These are phyloP conservation scores for Psophia crepitans DNA, from an alignment of 2,113 vertebrate species.

Conservation along the genomic window DNA sequence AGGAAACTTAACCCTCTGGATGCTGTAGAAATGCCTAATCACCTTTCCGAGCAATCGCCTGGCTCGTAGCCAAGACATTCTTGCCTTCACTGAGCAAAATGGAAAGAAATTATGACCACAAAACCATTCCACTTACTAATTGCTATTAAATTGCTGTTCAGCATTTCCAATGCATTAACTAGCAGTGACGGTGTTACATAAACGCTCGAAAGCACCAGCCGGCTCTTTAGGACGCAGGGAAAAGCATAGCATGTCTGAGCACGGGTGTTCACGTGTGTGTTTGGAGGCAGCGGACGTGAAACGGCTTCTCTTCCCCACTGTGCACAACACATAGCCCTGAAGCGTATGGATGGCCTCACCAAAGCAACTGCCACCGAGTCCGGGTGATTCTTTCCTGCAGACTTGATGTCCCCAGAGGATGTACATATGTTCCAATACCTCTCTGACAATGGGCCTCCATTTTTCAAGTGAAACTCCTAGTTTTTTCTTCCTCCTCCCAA, in stretches of 20 bases:
- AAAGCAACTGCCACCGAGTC: not conserved
- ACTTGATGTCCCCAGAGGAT: not conserved
- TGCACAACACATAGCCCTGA: not conserved
- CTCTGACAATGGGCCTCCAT: not conserved
- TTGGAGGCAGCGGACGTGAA: not conserved
- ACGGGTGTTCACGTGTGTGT: fast-evolving
- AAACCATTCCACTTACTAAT: conserved; percentile 28
- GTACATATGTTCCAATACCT: not conserved
- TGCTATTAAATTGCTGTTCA: conserved; percentile 26
- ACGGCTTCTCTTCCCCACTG: not conserved
- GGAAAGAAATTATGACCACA: conserved; percentile 22
- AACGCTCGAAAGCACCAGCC: not conserved
- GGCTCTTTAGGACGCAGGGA: not conserved
- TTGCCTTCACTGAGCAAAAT: not conserved
- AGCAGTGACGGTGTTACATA: not conserved
- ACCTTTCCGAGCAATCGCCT: not conserved
- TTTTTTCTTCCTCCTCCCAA: not conserved
- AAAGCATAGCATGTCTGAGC: not conserved
- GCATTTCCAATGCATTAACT: conserved; percentile 12
- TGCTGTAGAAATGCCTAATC: not conserved
- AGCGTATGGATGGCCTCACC: not conserved
- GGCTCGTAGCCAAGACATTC: not conserved
- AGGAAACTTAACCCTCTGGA: not conserved
- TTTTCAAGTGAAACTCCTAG: not conserved
- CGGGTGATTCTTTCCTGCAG: not conserved